Evolutionary conservation across 2,113 vertebrate genomes (phyloP).

Genomic region (Synodontis membranacea): DNA sequence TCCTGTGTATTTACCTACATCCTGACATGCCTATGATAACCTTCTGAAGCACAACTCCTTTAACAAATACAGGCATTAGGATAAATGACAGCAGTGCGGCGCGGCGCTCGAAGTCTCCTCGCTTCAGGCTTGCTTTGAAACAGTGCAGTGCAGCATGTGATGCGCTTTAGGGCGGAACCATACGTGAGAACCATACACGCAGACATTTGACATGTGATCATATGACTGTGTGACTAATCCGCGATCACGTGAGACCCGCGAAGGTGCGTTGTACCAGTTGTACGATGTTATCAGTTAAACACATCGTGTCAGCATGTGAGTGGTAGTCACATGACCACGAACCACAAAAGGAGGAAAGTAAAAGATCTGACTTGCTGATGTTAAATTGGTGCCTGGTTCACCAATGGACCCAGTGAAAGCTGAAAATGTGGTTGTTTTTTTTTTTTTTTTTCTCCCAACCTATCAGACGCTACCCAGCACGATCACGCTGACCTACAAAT

Average conservation of each 20-base stretch:
- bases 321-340: background rate
- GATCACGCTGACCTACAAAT: background rate
- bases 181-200: background rate
- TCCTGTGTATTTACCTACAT: constrained; percentile 23
- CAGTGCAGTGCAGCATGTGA: background rate
- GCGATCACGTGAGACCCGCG: background rate
- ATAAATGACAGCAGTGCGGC: background rate
- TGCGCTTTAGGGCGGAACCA: background rate
- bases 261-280: too few relatives aligned
- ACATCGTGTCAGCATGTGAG: background rate
- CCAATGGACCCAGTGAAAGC: background rate
- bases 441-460: background rate
- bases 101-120: background rate
- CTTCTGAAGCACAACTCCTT: background rate
- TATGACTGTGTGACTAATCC: background rate
- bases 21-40: background rate
- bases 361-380: too few relatives aligned
- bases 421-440: background rate
- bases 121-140: background rate
- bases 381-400: background rate
- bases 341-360: background rate
- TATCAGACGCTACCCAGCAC: background rate
- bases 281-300: background rate
- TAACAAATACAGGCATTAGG: constrained; percentile 24
- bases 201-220: background rate